Evolutionary conservation across 2,888 invertebrate genomes (phyloP), one percentile per base, ranked within the genome.

Genomic region (Machimus rusticus): DNA sequence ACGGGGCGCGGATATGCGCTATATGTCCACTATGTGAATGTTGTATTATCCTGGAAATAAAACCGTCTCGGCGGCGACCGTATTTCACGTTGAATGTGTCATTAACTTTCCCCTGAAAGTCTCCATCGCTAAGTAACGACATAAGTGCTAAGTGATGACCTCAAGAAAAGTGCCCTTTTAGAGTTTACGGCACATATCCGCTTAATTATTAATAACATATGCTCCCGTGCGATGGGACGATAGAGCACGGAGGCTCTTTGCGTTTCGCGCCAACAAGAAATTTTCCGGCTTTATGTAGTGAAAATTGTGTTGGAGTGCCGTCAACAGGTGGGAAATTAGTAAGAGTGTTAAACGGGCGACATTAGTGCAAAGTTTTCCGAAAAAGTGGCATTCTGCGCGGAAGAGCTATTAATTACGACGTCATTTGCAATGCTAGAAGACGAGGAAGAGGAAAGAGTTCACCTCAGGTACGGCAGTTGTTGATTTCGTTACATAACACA

Each of bases 381-480:
- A 57, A 46, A 28, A 66, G n/a, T 31, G 78, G 28, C 43, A 55
- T 28, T 55, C 39, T 74, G 74, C 14, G 16, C 74, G 34, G 74
- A 34, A 74, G 39, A 76, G 9, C 37, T 34, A 57, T 57, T 57
- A 34, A 66, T 31, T 16, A 57, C 39, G 39, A 86, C 82, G 39
- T 82, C 81, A 37, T 84, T 34, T 74, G 66, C 51, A 66, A 66
- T 66, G 74, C 74, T 88, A 79, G 84, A 85, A 74, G 88, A 88
- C 87, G 87, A 87, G 51, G 88, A 87, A 5, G 88, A 88, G 79
- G 88, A 88, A 74, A 85, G 55, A 46, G 84, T 85, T 39, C 87
- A 74, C 23, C 85, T 88, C 4, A 88, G 88, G 88, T 88, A 84
- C 39, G 46, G n/a, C 5, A 1, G 51, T 31, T 28, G 57, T 39